Evolutionary conservation across 2,888 invertebrate species (phyloP).

Genomic region (Drosophila colorata): DNA sequence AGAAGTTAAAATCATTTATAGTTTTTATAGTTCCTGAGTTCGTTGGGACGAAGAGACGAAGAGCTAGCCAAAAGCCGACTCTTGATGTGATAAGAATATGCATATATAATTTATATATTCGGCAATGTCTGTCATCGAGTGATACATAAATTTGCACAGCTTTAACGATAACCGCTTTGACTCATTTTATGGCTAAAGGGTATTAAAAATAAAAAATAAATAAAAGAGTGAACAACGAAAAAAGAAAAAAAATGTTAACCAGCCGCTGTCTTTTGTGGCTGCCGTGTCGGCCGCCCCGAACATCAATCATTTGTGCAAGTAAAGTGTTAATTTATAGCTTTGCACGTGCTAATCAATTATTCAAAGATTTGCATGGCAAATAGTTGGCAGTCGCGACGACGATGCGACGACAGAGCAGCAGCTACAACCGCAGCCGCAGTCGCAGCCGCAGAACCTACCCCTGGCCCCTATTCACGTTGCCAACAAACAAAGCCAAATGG

Average conservation of each 20-base stretch:
- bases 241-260: constrained; percentile 7
- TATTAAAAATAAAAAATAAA: constrained; percentile 20
- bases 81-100: not conserved
- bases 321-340: constrained; percentile 83
- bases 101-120: not conserved
- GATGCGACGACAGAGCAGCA: not conserved
- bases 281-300: constrained; percentile 30
- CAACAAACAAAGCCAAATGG: constrained; percentile 5
- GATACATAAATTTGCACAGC: no score
- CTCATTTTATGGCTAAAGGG: constrained; percentile 5
- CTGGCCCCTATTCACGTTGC: not conserved
- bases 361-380: constrained; percentile 81
- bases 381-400: constrained; percentile 49
- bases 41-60: no score
- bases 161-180: no score
- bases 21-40: no score
- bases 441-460: not conserved
- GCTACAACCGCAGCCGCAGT: not conserved
- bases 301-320: constrained; percentile 77
- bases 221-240: constrained; percentile 13
- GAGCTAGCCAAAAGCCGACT: no score
- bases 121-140: no score
- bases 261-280: constrained; percentile 29
- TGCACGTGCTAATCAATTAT: constrained; percentile 82
- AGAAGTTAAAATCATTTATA: no score